Base-by-base conservation (phyloP, 2,113 vertebrate genomes). In the Tachuris rubrigastra region DNA sequence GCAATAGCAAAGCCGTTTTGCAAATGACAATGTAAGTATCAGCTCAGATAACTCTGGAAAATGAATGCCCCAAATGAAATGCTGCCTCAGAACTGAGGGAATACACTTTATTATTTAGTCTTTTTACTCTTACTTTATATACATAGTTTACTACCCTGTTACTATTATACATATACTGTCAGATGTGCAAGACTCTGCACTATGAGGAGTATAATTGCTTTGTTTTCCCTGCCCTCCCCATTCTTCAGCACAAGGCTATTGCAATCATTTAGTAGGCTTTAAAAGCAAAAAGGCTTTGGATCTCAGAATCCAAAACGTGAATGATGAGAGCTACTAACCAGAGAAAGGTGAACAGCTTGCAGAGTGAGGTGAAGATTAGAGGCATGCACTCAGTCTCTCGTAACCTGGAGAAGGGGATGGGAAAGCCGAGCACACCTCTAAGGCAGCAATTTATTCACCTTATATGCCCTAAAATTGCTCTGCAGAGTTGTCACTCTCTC, bases 31-130 rank as follows among this genome's bases (percentile, higher is more conserved):
- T 80, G 35, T 76, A 95, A 92, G 90, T 84, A 95, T 87, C 89
- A 96, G 81, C 71, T 96, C 84, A 96, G 96, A 96, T 96, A 96
- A 96, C 96, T 96, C 87, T 50, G 8, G 77, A 94, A 97, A 97
- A 98, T 97, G 97, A 98, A 98, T 95, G 74, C 59, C 68, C 50
- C 80, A 96, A 96, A 97, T 94, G 84, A 98, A 97, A 95, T 91
- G 76, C 82, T 91, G 83, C 76, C 92, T 97, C 92, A 97, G 90
- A 97, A 75, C 52, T 92, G 21, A 68, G 39, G 62, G 74, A 97
- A 84, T 92, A 46, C 22, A 69, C 94, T 95, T 96, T 71, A 89
- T 55, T 95, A 86, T 89, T 96, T 59, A 79, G 55, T 52, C 44
- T 89, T 97, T 96, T 96, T 89, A 93, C 90, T 96, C 44, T 93